Evolutionary conservation across 2,113 vertebrate species (phyloP).

Genomic region (Edolisoma coerulescens): DNA sequence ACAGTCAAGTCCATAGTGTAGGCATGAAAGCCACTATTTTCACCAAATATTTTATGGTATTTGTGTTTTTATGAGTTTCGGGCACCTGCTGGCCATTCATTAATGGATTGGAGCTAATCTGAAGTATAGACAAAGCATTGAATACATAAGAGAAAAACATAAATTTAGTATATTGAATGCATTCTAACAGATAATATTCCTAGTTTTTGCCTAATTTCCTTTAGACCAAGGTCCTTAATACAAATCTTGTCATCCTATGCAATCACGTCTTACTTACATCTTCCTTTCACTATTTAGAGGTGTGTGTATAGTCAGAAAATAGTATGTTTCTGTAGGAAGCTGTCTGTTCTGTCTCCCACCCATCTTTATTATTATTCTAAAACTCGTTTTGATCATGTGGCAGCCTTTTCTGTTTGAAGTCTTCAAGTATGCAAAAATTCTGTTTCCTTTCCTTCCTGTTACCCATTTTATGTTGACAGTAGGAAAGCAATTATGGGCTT

Average conservation of each 20-base stretch:
- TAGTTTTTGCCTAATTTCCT: background rate
- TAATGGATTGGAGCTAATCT: background rate
- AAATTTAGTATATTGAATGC: background rate
- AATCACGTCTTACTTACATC: background rate
- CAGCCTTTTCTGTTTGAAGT: constrained; percentile 48
- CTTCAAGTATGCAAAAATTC: constrained; percentile 24
- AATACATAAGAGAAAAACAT: background rate
- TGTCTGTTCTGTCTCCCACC: constrained; percentile 5
- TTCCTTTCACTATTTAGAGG: background rate
- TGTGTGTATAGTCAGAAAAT: background rate
- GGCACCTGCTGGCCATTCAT: background rate
- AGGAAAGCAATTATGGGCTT: background rate
- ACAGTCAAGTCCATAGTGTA: background rate
- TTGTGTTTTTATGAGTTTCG: background rate
- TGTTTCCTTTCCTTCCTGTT: constrained; percentile 47
- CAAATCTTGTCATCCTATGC: background rate
- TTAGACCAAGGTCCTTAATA: background rate
- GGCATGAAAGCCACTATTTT: background rate
- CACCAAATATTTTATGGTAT: background rate
- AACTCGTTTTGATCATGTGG: background rate
- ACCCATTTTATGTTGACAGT: constrained; percentile 1
- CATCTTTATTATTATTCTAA: background rate
- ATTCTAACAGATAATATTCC: background rate
- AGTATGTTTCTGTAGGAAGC: background rate
- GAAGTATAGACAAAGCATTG: background rate